phyloP scores from a whole-genome alignment of 2,888 invertebrate genomes.

The Harpalus rufipes region DNA sequence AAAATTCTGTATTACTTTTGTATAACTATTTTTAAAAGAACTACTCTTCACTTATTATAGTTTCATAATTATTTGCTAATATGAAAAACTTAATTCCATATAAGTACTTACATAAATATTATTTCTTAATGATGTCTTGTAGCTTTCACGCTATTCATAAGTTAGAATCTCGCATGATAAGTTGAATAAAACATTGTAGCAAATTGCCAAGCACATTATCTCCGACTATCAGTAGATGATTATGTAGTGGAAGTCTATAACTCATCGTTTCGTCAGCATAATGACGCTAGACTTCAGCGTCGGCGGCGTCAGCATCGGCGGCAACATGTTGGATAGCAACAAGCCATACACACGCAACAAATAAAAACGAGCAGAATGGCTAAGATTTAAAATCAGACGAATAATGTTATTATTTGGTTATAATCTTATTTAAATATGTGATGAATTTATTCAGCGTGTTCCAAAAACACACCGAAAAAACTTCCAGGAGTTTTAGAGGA shows the following conservation, averaged over 20 bases:
- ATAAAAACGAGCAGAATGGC: not conserved
- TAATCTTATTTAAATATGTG: too few relatives aligned
- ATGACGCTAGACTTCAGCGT: conserved; percentile 7
- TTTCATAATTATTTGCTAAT: not conserved
- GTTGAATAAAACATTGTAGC: conserved; percentile 10
- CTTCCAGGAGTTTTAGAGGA: too few relatives aligned
- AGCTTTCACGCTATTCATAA: not conserved
- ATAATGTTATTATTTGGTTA: too few relatives aligned
- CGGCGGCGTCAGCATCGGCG: not conserved
- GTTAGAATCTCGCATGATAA: conserved; percentile 20
- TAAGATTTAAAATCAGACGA: too few relatives aligned
- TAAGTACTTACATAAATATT: too few relatives aligned
- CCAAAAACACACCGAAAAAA: too few relatives aligned
- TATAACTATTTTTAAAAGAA: not conserved
- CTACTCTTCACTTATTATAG: not conserved
- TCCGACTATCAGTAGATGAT: not conserved
- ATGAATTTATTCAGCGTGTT: too few relatives aligned
- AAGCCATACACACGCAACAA: not conserved
- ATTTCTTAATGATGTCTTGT: not conserved
- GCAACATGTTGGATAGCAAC: conserved; percentile 5
- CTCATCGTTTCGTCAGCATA: conserved; percentile 35
- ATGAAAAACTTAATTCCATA: not conserved
- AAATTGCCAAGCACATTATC: conserved; percentile 23
- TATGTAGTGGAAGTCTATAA: conserved; percentile 3
- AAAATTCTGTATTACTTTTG: too few relatives aligned